phyloP scores from a whole-genome alignment of 2,797 vertebrate genomes.

The Holocentrus rufus region DNA sequence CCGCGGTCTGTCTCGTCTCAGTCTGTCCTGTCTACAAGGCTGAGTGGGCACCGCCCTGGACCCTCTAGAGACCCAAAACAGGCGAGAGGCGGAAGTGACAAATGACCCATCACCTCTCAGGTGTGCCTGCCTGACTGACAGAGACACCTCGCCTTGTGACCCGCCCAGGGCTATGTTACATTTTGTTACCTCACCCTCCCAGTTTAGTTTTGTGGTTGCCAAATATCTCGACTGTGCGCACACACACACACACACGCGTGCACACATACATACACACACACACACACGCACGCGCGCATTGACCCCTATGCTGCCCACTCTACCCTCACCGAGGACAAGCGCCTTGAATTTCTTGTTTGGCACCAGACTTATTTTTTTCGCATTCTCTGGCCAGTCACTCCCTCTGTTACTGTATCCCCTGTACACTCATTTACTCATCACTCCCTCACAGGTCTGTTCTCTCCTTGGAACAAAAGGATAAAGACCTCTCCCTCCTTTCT shows the following conservation, averaged over 20 bases:
- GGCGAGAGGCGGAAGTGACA: constrained; percentile 30
- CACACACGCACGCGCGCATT: constrained; percentile 32
- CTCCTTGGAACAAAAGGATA: constrained; percentile 56
- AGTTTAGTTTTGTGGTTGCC: constrained; percentile 67
- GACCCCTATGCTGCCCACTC: constrained; percentile 56
- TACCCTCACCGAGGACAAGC: constrained; percentile 69
- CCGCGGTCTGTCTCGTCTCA: constrained; percentile 50
- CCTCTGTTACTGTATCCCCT: constrained; percentile 44
- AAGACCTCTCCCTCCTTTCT: constrained; percentile 44
- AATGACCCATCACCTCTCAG: constrained; percentile 25
- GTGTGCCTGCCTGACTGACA: constrained; percentile 30
- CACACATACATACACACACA: constrained; percentile 39
- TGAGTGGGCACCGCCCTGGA: constrained; percentile 55
- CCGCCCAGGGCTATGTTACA: constrained; percentile 41
- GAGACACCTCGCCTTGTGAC: constrained; percentile 46
- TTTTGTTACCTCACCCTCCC: constrained; percentile 35
- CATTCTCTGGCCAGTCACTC: constrained; percentile 53
- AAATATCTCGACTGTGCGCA: constrained; percentile 70
- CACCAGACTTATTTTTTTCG: constrained; percentile 67
- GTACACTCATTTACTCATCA: constrained; percentile 35
- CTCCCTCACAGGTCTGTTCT: constrained; percentile 67
- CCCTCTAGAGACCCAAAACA: constrained; percentile 47
- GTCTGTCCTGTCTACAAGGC: constrained; percentile 55
- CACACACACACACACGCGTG: constrained; percentile 47
- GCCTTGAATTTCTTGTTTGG: constrained; percentile 80